phyloP scores from a whole-genome alignment of 2,113 vertebrate genomes.

The Coryphaenoides rupestris region DNA sequence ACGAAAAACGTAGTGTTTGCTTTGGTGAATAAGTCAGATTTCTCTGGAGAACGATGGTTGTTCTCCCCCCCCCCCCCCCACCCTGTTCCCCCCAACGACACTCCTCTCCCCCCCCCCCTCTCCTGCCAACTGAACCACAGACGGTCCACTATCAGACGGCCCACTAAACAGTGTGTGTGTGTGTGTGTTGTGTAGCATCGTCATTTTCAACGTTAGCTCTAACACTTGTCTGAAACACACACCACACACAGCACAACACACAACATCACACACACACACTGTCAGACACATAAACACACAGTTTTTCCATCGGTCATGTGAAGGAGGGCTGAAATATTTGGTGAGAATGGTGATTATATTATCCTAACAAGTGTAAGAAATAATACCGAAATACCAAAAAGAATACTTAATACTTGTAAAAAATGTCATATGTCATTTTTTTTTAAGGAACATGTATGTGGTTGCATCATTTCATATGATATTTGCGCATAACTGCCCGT shows the following conservation, averaged over 20 bases:
- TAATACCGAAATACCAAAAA: no score
- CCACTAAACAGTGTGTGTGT: background rate
- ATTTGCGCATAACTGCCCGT: no score
- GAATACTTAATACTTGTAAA: no score
- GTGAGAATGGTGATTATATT: no score
- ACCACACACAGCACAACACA: background rate
- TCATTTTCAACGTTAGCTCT: background rate
- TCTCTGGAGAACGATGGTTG: slow-evolving; percentile 84
- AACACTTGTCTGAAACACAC: background rate
- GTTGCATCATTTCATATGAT: no score
- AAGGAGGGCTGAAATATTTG: no score
- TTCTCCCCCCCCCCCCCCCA: slow-evolving; percentile 24
- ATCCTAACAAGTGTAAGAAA: no score
- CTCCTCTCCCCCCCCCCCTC: background rate
- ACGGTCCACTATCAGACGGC: no score
- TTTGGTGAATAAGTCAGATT: slow-evolving; percentile 80
- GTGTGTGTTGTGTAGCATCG: background rate
- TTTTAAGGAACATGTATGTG: no score
- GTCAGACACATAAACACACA: no score
- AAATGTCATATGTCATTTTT: no score
- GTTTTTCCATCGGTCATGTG: no score
- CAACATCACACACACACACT: background rate
- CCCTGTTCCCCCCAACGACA: background rate
- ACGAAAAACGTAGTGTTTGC: slow-evolving; percentile 83
- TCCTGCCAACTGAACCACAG: background rate